Base-by-base conservation (phyloP, 2,797 vertebrate species). In the Cephalopachus bancanus region DNA sequence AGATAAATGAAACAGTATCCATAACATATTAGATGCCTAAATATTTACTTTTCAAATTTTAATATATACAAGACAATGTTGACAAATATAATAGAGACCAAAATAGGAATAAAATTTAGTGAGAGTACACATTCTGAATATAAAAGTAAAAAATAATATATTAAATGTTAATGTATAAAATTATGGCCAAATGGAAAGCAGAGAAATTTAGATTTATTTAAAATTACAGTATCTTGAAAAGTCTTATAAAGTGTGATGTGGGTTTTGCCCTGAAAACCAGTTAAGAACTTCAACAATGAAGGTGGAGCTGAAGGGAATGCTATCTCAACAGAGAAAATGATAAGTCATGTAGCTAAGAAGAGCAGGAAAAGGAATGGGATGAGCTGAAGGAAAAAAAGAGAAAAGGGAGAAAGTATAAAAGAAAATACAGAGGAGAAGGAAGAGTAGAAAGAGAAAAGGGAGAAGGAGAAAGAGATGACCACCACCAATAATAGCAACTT, bases 1-100 rank as follows among this genome's bases (percentile, higher is more conserved):
- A 91, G 5, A 81, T 71, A 72, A 75, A 19, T 30, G 60, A 84
- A 78, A 30, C 49, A 57, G 7, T 49, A 78, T 9, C 14, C 17
- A 69, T 4, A 81, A 93, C n/a, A 81, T 65, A 91, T 26, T 81
- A 85, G 7, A 67, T 83, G n/a, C 7, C 22, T 12, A 91, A 60
- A 33, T 71, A 53, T 53, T 62, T 92, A 65, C 37, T 88, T 92
- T 53, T 53, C 26, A 84, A 80, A 64, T 69, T 90, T 84, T 44
- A 94, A 83, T 79, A 76, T 85, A 55, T 12, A 89, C 5, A 81
- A 93, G 28, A 2, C 44, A 90, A 64, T 44, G 4, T 12, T 84
- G 9, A 81, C 16, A 88, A 53, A 83, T 84, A 69, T 19, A 75
- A 60, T 16, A 67, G 14, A 88, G 10, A 87, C 1, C 1, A 79